Base-by-base conservation (phyloP, 2,888 invertebrate genomes). In the Erebia epiphron region DNA sequence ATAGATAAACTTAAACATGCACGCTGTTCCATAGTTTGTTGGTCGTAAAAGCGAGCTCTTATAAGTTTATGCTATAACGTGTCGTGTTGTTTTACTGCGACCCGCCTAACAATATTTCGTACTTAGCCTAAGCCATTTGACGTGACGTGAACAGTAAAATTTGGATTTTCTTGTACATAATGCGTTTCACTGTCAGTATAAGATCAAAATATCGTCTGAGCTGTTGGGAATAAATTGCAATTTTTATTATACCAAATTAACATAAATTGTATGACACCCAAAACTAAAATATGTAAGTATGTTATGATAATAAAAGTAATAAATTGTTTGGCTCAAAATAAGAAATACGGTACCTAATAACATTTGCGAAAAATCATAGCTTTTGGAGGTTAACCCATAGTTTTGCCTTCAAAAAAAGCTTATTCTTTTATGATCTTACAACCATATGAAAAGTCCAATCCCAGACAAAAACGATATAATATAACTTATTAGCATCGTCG, bases 11-110 rank as follows among this genome's bases (percentile, higher is more conserved):
- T 52, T 21, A 10, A 46, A 43, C 16, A 9, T 5, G 8, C 11
- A 35, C 16, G 18, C 35, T 76, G 79, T 14, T 58, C 14, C 35
- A 58, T 82, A 79, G 54, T 54, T 52, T 73, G 77, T 78, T 77
- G 80, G 75, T 81, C 83, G 82, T 88, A 87, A 87, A 86, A 82
- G 77, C 80, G 79, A 79, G 83, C 86, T 87, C 87, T 84, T 86
- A 82, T 83, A 84, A 83, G 77, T 80, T 79, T 80, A 77, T 78
- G 81, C 79, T 81, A 82, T 85, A 84, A 84, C 83, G 83, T 84
- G 49, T 86, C 83, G 79, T 80, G 79, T 82, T 85, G 81, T 84
- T 85, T 82, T 79, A 80, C 79, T 79, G 76, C 81, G 80, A 79
- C 74, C 69, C 70, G 79, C 72, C 75, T 75, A 79, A 81, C 82